Evolutionary conservation across 2,113 vertebrate species (phyloP), one percentile per base, ranked within the genome.

Genomic region (Neotragus moschatus): DNA sequence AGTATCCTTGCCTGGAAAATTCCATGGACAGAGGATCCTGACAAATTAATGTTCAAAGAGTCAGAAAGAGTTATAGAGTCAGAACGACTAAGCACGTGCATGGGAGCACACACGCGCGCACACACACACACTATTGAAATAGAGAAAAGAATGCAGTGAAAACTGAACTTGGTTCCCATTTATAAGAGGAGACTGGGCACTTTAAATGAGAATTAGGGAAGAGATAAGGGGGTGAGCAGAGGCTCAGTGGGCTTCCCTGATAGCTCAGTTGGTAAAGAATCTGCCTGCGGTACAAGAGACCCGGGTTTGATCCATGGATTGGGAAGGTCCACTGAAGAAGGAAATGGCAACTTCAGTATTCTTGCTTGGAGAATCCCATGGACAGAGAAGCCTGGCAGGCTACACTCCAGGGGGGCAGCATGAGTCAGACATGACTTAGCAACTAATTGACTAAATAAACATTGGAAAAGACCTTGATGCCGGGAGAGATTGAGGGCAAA

Each of bases 101-200:
- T 39, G 66, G 5, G 36, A 39, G 10, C 11, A 0, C 63, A 11
- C 9, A 21, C 8, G 2, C 9, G 2, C 0, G 3, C 16, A 17
- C 63, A 70, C n/a, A 36, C 63, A 39, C 21, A 14, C n/a, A 30
- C 61, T 16, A 25, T 25, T 36, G 58, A 16, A 81, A 66, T 1
- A 55, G 47, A 26, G 21, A 47, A 33, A 39, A 45, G 25, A 45
- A 30, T 45, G 47, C 47, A 45, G 14, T 45, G 30, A 55, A 15
- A 94, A n/a, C 21, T 45, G 21, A 88, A 81, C 26, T 79, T 58
- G 19, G 26, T 36, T 55, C 63, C 84, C 58, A 26, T 55, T 53
- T 80, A 21, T 14, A 43, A 45, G 84, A 79, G 36, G 36, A 43
- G 28, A 33, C 58, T 45, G 51, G 58, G 33, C 5, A 47, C 19